Evolutionary conservation across 1,140 invertebrate genomes (phyloP), one percentile per base, ranked within the genome.

Genomic region (Elymnias hypermnestra): DNA sequence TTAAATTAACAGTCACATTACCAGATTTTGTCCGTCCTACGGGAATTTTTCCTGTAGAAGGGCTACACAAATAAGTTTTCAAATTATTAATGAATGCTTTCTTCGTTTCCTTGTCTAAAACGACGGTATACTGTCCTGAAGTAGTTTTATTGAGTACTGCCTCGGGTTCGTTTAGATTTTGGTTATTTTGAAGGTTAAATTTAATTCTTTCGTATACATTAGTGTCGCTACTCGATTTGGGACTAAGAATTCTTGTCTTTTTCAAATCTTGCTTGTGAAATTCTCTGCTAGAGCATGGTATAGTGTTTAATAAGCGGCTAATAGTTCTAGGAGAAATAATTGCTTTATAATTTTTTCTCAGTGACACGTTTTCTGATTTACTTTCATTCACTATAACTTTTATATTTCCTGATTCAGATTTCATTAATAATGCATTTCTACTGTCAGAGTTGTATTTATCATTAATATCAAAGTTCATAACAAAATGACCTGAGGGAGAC

Each of bases 101-200:
- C 33, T 69, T 72, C 9, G 63, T 58, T 35, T 76, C 53, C 31
- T 71, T 57, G 28, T 70, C 46, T 26, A 72, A 43, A 33, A 69
- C 28, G n/a, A 62, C 46, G 4, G 52, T 44, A 37, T 59, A 65
- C 22, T 63, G 43, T 2, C 66, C 66, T 3, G 68, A 67, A 19
- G 13, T 21, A 10, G 57, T 64, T 49, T 48, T 68, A 31, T 54
- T 57, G 2, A 77, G 37, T 15, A 51, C 43, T 21, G 50, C 44
- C n/a, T 58, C 48, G 0, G 57, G 21, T 9, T 43, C 46, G 22
- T 55, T 5, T 13, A 57, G 22, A 46, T 23, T 26, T 49, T 56
- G 40, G 5, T 48, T 45, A 21, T 63, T 56, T 22, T 46, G 29
- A 8, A 63, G 26, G 21, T 48, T 53, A 5, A 44, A 22, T 37